Base-by-base conservation (phyloP, 2,797 vertebrate genomes). In the Chelon labrosus region DNA sequence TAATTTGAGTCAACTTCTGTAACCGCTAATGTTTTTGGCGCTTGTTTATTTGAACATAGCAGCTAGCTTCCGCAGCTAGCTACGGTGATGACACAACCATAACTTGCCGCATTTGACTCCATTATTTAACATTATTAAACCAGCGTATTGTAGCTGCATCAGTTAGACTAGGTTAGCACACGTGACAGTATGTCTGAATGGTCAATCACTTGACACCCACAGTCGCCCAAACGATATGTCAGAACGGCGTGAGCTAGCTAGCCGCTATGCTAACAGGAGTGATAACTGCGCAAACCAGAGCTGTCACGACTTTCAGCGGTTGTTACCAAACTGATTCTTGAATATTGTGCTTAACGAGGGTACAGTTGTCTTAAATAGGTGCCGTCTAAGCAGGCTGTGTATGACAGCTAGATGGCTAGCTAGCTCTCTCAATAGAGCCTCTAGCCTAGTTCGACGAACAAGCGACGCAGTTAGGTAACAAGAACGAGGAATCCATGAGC, bases 401-500 rank as follows among this genome's bases (percentile, higher is more conserved):
- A 14, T 17, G 25, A 2, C 35, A 42, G 60, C 41, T 2, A 19
- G 5, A 52, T 25, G 20, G 55, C 47, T 54, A 69, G 72, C 77
- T 82, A 82, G 59, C 79, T 47, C 12, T 22, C 51, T 35, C 46
- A 55, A 4, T 0, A 5, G 12, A 63, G 64, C 70, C 37, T 7
- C 63, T 35, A 65, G 31, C 31, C 35, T 39, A 11, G 31, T 37
- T 68, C 14, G 20, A 50, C 12, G 42, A 75, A 84, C 20, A 60
- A 69, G 46, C 70, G 38, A 55, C 72, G 79, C 73, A 75, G 79
- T 75, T 67, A 41, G 74, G 79, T 77, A 85, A 88, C 85, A 89
- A 91, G 84, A 89, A 71, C 67, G 35, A 53, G 66, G 79, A 85
- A 85, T 73, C 81, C 89, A 85, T 82, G 82, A 83, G 91, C 90